These are phyloP conservation scores for Ptychodera flava DNA, from an alignment of 35 echinoderm and acorn worm species.

Conservation along the genomic window DNA sequence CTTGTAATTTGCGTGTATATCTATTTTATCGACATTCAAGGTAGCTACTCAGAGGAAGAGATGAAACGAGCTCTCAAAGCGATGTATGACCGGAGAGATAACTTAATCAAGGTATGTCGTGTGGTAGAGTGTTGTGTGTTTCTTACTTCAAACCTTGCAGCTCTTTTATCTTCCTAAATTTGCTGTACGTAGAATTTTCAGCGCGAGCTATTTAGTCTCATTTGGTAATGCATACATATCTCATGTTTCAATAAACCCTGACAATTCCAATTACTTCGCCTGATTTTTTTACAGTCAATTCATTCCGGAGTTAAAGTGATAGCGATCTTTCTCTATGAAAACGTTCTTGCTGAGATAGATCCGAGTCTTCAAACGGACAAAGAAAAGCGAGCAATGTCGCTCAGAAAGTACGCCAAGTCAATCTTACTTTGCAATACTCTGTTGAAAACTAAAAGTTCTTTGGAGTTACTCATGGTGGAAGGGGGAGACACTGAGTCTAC, in stretches of 20 bases:
- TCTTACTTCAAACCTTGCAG: too few species aligned
- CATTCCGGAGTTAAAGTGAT: conserved; percentile 9
- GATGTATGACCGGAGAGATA: conserved; percentile 18
- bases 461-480: conserved; percentile 24
- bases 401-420: conserved; percentile 23
- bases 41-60: not conserved
- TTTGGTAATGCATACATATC: too few species aligned
- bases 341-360: conserved; percentile 12
- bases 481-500: not conserved
- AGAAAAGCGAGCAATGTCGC: conserved; percentile 5
- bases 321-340: conserved; percentile 23
- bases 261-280: too few species aligned
- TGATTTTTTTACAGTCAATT: conserved; percentile 22
- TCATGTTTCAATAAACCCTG: too few species aligned
- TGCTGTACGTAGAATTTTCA: too few species aligned
- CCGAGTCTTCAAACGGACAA: conserved; percentile 7
- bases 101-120: conserved; percentile 20
- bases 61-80: conserved; percentile 6
- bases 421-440: conserved; percentile 18
- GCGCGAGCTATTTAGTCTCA: too few species aligned
- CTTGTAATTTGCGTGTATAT: not conserved
- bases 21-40: not conserved
- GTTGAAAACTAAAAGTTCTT: conserved; percentile 25
- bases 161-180: too few species aligned
- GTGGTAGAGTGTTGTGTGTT: too few species aligned